Conservation (phyloP, 2,797 vertebrate species). For the Alca torda region DNA sequence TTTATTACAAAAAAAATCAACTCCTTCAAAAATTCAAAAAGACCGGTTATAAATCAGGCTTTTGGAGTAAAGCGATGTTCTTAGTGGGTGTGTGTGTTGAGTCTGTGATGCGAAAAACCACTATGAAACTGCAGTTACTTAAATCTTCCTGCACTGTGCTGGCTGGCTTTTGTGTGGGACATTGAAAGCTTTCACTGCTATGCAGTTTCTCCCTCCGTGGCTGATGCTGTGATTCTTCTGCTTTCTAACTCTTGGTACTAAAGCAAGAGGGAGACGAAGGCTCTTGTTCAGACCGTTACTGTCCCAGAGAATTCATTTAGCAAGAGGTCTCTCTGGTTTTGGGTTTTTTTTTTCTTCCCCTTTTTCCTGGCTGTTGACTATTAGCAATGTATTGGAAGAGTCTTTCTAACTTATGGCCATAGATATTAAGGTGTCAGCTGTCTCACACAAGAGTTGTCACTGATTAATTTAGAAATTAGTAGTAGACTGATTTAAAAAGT, state of each 20-base stretch:
- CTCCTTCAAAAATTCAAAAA: not conserved
- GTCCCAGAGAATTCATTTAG: not conserved
- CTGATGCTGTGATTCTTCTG: not conserved
- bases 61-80: not conserved
- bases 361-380: not conserved
- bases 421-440: not conserved
- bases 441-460: not conserved
- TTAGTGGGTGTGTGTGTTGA: not conserved
- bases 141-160: not conserved
- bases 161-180: not conserved
- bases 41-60: not conserved
- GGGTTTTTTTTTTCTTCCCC: not conserved
- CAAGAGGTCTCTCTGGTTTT: not conserved
- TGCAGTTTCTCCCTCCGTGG: not conserved
- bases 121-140: not conserved
- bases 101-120: not conserved
- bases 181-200: not conserved
- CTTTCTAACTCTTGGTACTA: not conserved
- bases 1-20: not conserved
- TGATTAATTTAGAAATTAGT: not conserved
- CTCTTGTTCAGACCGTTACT: not conserved
- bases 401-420: rapidly evolving
- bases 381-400: not conserved
- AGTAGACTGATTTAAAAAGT: not conserved
- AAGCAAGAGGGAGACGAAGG: not conserved